Base-by-base conservation (phyloP, 30 jellyfish, hydroid and myxozoan genomes). In the Sanderia malayensis region DNA sequence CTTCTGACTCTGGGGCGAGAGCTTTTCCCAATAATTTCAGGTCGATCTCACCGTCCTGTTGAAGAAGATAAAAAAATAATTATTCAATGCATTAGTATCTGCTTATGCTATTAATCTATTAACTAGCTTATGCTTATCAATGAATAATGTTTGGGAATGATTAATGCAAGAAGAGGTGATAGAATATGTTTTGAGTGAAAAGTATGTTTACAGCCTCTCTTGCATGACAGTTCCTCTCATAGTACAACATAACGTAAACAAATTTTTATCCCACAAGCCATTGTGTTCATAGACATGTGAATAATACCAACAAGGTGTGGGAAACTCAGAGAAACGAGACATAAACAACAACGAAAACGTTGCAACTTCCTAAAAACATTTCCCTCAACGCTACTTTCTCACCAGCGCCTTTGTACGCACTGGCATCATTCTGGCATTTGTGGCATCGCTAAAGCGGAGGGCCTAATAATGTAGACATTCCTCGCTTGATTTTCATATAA, bases 21-120 rank as follows among this genome's bases (percentile, higher is more conserved):
- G 89, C 95, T 55, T 74, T 75, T 4, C 94, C 96, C 58, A 92
- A 78, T 4, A 92, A 55, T 52, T 92, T 85, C 24, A 92, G 67
- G 65, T 92, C 96, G 25, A 92, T 92, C 25, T 79, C 96, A 8
- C 95, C 95, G 32, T 92, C 98, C 98, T 92, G 24, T 1, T 46
- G 74, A 20, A 44, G 23, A 58, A 52, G 58, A 31, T 2, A 33
- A 7, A 60, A 1, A 37, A 6, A 37, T 37, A 37, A 37, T n/a
- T n/a, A n/a, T n/a, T n/a, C n/a, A n/a, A n/a, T n/a, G n/a, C n/a
- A n/a, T n/a, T n/a, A n/a, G n/a, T n/a, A n/a, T n/a, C n/a, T n/a
- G n/a, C n/a, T n/a, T n/a, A n/a, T n/a, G n/a, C n/a, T n/a, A n/a
- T n/a, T n/a, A n/a, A n/a, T n/a, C n/a, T n/a, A n/a, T n/a, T n/a